Evolutionary conservation across 2,797 vertebrate species (phyloP).

Genomic region (Clarias pachynema): DNA sequence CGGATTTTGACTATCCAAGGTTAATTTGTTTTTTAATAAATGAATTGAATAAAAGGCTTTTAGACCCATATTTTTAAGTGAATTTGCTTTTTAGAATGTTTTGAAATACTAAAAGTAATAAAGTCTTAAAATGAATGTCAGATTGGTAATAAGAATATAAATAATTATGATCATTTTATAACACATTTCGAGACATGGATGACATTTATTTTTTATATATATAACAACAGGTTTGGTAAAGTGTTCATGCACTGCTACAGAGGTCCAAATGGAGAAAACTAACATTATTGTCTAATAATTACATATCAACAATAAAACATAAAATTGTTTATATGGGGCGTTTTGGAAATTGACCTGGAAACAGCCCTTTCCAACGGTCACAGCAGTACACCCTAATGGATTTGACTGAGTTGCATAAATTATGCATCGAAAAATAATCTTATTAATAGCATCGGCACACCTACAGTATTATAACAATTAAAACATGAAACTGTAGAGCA

Average conservation of each 20-base stretch:
- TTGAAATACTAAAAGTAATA: background rate
- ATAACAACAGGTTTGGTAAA: background rate
- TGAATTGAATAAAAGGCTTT: background rate
- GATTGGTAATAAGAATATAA: background rate
- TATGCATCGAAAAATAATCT: constrained; percentile 36
- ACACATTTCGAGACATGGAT: no score
- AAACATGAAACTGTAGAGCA: constrained; percentile 8
- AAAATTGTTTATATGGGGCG: background rate
- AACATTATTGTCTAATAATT: background rate
- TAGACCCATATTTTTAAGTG: background rate
- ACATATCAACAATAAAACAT: background rate
- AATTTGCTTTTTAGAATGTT: background rate
- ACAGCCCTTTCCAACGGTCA: background rate
- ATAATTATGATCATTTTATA: no score
- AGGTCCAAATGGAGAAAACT: background rate
- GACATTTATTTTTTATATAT: no score
- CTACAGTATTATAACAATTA: background rate
- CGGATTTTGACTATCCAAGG: background rate
- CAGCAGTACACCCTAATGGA: constrained; percentile 16
- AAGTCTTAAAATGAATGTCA: background rate
- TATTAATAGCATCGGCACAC: constrained; percentile 24
- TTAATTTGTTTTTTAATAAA: background rate
- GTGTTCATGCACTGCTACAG: background rate
- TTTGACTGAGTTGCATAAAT: constrained; percentile 10
- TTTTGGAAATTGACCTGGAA: background rate